Evolutionary conservation across 2,113 vertebrate species (phyloP).

Genomic region (Epinephelus moara): DNA sequence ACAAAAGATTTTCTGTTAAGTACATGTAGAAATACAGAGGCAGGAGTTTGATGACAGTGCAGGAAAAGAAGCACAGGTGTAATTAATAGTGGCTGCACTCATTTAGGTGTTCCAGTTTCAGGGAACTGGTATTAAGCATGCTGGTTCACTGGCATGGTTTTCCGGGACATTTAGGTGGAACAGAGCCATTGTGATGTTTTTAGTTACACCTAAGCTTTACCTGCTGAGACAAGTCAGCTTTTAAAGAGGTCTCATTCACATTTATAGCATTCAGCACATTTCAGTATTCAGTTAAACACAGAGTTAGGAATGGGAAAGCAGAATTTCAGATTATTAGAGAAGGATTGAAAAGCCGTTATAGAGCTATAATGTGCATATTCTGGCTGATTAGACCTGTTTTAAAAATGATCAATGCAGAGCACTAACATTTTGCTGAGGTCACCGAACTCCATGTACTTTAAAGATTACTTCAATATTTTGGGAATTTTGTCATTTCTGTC

Average conservation of each 20-base stretch:
- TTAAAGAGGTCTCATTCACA: neutral
- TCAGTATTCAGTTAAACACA: no score
- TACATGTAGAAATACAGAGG: no score
- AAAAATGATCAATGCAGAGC: neutral
- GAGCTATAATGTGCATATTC: no score
- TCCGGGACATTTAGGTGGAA: slow-evolving; percentile 1
- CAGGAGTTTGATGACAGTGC: neutral
- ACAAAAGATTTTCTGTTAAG: no score
- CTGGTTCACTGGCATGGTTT: neutral
- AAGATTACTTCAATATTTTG: neutral
- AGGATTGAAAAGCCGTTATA: no score
- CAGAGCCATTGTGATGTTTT: neutral
- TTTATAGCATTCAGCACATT: no score
- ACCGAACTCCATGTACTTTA: neutral
- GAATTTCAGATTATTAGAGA: no score
- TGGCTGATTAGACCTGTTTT: neutral
- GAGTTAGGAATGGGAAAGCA: no score
- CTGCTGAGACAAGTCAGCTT: neutral
- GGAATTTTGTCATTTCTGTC: no score
- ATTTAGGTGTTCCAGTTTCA: neutral
- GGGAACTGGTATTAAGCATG: neutral
- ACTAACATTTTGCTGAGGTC: neutral
- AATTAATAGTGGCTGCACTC: neutral
- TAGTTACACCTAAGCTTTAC: neutral
- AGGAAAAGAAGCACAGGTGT: neutral